A percentile compares a stretch with the other conserved stretches of the same genome.
These are phyloP conservation scores for Coendou prehensilis DNA, from an alignment of 2,797 vertebrate genomes.

Conservation along the genomic window DNA sequence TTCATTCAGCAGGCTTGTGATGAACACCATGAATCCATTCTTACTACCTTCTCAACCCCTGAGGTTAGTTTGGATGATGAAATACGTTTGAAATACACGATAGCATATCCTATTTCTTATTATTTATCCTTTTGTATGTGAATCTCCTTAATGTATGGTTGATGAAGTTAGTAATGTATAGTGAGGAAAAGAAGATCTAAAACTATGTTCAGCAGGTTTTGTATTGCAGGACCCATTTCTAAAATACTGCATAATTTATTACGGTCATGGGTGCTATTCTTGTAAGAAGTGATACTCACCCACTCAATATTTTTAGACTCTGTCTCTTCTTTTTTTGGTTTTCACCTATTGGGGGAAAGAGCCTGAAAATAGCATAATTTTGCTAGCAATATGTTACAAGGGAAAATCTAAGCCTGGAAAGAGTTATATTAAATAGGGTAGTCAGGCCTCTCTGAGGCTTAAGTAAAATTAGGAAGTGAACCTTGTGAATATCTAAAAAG, in stretches of 20 bases:
- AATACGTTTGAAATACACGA: background rate
- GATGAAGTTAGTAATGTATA: slow-evolving; percentile 16
- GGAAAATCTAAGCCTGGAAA: background rate
- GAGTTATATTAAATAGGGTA: background rate
- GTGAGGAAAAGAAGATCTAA: background rate
- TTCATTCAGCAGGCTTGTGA: background rate
- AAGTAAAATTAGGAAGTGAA: background rate
- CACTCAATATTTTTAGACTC: background rate
- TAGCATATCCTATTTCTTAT: background rate
- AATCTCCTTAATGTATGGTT: background rate
- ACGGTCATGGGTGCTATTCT: background rate
- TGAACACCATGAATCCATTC: background rate
- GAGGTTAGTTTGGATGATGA: background rate
- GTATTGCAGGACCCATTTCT: background rate
- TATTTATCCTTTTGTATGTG: slow-evolving; percentile 9
- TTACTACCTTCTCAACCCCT: background rate
- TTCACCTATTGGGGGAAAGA: background rate
- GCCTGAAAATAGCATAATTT: background rate
- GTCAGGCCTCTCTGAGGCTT: background rate
- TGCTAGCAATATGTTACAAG: background rate
- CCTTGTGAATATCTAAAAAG: background rate
- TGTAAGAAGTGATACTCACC: background rate
- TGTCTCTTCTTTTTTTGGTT: background rate
- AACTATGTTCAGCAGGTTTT: background rate
- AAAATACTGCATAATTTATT: background rate